Evolutionary conservation across 2,113 vertebrate genomes (phyloP).

Genomic region (Melanotaenia duboulayi): DNA sequence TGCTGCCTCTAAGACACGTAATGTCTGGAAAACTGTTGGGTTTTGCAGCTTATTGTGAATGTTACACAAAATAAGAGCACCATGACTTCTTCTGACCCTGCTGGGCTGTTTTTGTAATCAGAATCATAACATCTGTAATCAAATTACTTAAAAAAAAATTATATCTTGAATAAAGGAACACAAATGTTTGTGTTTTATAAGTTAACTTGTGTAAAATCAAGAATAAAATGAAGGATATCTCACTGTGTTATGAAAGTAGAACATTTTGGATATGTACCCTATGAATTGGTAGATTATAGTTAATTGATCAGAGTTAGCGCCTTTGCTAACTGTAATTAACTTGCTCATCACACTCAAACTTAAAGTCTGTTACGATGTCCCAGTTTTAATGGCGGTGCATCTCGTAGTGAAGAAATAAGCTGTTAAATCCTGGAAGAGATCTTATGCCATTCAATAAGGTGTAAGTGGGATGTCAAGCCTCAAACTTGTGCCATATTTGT

Average conservation of each 20-base stretch:
- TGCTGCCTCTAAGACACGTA: background rate
- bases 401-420: background rate
- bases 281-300: too few relatives aligned
- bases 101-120: background rate
- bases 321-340: background rate
- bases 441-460: background rate
- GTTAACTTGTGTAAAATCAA: too few relatives aligned
- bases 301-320: background rate
- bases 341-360: background rate
- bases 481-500: background rate
- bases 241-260: too few relatives aligned
- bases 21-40: background rate
- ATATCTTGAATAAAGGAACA: too few relatives aligned
- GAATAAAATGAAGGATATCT: too few relatives aligned
- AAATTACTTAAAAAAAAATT: too few relatives aligned
- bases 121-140: too few relatives aligned
- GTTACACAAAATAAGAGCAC: too few relatives aligned
- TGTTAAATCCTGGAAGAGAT: background rate
- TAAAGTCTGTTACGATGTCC: constrained; percentile 15
- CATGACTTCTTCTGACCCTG: background rate
- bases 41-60: background rate
- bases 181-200: too few relatives aligned
- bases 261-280: too few relatives aligned
- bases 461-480: background rate
- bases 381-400: constrained; percentile 16